Conservation (phyloP, 1,140 invertebrate species). For the Apis laboriosa region DNA sequence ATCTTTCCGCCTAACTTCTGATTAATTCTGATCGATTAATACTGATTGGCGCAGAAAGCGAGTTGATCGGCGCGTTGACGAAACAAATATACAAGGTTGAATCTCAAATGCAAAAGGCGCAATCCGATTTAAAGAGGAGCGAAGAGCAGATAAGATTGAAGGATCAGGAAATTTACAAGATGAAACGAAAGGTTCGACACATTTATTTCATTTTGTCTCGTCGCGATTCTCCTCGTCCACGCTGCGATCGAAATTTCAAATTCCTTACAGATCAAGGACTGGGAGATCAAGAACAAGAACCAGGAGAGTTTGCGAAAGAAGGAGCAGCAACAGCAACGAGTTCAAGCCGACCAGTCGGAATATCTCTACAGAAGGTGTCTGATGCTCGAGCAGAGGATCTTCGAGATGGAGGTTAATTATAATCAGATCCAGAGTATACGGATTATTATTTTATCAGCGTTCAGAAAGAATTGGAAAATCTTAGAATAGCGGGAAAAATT, state of each 20-base stretch:
- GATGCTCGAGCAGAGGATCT: slow-evolving; percentile 69
- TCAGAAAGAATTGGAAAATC: too few relatives aligned
- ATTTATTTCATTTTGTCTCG: background rate
- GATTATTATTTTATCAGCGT: too few relatives aligned
- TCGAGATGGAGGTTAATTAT: slow-evolving; percentile 73
- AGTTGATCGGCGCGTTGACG: slow-evolving; percentile 64
- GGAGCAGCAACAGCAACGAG: slow-evolving; percentile 57
- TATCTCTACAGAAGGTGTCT: slow-evolving; percentile 70
- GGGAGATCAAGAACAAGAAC: slow-evolving; percentile 63
- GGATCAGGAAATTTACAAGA: slow-evolving; percentile 69
- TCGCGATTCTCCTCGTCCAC: background rate
- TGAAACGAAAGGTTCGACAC: slow-evolving; percentile 71
- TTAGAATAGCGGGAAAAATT: too few relatives aligned
- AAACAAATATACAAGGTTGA: slow-evolving; percentile 70
- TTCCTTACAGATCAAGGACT: slow-evolving; percentile 66
- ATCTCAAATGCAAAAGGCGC: slow-evolving; percentile 71
- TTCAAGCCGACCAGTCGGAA: slow-evolving; percentile 68
- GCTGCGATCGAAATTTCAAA: slow-evolving; percentile 5
- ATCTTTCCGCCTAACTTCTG: background rate
- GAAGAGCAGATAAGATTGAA: slow-evolving; percentile 68
- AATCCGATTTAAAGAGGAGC: slow-evolving; percentile 62
- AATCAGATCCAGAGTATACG: too few relatives aligned
- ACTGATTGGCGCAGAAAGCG: slow-evolving; percentile 23
- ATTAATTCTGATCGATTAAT: background rate
- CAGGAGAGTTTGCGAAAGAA: slow-evolving; percentile 64